Conservation (phyloP, 2,113 vertebrate genomes). For the Struthidea cinerea region DNA sequence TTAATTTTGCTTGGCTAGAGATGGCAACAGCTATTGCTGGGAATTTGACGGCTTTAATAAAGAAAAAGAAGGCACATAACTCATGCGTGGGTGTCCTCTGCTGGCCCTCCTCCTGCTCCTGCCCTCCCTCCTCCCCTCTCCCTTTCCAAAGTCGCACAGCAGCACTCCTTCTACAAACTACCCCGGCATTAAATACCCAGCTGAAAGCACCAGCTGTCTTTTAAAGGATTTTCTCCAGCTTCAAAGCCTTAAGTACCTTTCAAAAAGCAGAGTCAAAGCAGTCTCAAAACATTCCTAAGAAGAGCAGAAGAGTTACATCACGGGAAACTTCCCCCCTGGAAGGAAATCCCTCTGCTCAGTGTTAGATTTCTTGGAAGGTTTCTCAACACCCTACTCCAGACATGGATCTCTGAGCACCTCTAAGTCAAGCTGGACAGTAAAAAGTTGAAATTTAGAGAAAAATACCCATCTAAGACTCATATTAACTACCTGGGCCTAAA, state of each 20-base stretch:
- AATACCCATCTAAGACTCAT: not conserved
- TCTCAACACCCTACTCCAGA: not conserved
- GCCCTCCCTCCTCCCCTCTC: not conserved
- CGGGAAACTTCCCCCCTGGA: not conserved
- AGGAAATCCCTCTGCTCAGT: not conserved
- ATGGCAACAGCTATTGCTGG: not conserved
- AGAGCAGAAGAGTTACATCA: not conserved
- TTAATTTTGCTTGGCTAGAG: not conserved
- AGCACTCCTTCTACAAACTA: not conserved
- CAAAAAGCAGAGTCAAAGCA: not conserved
- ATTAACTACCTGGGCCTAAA: not conserved
- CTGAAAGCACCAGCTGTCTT: not conserved
- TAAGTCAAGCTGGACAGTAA: not conserved
- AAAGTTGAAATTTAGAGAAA: not conserved
- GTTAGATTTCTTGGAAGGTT: not conserved
- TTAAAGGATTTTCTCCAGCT: conserved; percentile 4
- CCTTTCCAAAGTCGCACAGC: not conserved
- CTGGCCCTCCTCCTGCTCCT: not conserved
- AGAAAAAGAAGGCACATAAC: not conserved
- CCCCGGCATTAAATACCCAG: not conserved
- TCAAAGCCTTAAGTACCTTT: not conserved
- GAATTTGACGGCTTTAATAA: not conserved
- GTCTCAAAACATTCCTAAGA: not conserved
- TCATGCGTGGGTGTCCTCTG: not conserved
- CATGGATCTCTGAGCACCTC: not conserved